Conservation (phyloP, 2,797 vertebrate species). For the Naso thynnoides region DNA sequence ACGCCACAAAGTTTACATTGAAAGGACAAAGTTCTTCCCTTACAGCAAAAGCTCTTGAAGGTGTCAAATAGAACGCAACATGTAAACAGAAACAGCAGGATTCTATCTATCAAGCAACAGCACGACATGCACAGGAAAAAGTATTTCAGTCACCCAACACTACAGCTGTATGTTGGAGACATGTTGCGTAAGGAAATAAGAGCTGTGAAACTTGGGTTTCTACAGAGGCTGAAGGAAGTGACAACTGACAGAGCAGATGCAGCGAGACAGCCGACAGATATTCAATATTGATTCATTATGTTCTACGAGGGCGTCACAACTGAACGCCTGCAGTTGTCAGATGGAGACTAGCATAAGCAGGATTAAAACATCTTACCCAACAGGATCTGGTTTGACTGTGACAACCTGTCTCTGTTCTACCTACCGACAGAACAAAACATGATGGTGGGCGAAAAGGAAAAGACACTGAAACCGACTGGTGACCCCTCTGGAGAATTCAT, state of each 20-base stretch:
- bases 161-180: constrained; percentile 40
- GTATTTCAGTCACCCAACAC: constrained; percentile 33
- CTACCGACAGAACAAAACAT: constrained; percentile 14
- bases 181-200: constrained; percentile 70
- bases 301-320: constrained; percentile 56
- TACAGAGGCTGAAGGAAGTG: constrained; percentile 69
- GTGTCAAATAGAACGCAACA: constrained; percentile 13
- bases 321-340: constrained; percentile 68
- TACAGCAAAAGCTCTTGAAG: not conserved
- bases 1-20: not conserved
- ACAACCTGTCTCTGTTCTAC: constrained; percentile 17
- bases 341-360: constrained; percentile 49
- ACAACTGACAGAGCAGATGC: constrained; percentile 78
- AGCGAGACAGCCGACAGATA: constrained; percentile 64
- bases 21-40: constrained; percentile 12
- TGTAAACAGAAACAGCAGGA: not conserved
- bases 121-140: constrained; percentile 11
- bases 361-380: constrained; percentile 60
- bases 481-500: not conserved
- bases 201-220: constrained; percentile 75
- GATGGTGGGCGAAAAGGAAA: not conserved
- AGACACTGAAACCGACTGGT: not conserved
- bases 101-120: not conserved
- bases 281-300: constrained; percentile 76
- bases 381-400: constrained; percentile 53